Base-by-base conservation (phyloP, 1,140 invertebrate species). In the Lasioglossum albipes region DNA sequence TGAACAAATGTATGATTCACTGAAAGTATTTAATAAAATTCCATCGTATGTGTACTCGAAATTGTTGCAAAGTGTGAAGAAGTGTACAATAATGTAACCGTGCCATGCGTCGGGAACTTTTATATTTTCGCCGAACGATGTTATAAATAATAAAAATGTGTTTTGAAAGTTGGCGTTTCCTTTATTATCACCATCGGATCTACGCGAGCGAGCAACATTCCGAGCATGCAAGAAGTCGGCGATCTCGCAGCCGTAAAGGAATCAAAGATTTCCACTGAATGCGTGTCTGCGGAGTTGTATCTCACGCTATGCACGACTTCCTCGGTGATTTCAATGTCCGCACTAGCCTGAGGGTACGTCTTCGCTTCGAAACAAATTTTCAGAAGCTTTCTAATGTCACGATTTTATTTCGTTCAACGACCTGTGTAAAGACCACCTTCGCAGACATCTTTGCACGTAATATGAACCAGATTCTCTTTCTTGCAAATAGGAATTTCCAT, bases 81-180 rank as follows among this genome's bases (percentile, higher is more conserved):
- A 13, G 9, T 10, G 5, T 36, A 52, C 27, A 20, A 31, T 18
- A n/a, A 57, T 16, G 16, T 59, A 59, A 71, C 22, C 68, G 69
- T 71, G 69, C 69, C 69, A 71, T 71, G 10, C 22, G 54, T 59
- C 41, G 66, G 45, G 31, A 71, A 68, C n/a, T 13, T 57, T 36
- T 41, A 5, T 13, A 27, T 22, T 20, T 57, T 54, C 6, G 62
- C 42, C 12, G 22, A 20, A 49, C 5, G 9, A 64, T 27, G 49
- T 49, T 68, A 16, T 10, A 27, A 42, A 9, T 5, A 68, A 68
- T 68, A 68, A 68, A 68, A 13, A 68, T 27, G 3, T 52, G 7
- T 68, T 49, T 13, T 20, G 22, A 27, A 22, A 3, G 45, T 49
- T 41, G 20, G 20, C 10, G 20, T n/a, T 45, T 1, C 31, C 12